A percentile compares a stretch with the other conserved stretches of the same genome.
Evolutionary conservation across 2,797 vertebrate genomes (phyloP).

Genomic region (Girardinus metallicus): DNA sequence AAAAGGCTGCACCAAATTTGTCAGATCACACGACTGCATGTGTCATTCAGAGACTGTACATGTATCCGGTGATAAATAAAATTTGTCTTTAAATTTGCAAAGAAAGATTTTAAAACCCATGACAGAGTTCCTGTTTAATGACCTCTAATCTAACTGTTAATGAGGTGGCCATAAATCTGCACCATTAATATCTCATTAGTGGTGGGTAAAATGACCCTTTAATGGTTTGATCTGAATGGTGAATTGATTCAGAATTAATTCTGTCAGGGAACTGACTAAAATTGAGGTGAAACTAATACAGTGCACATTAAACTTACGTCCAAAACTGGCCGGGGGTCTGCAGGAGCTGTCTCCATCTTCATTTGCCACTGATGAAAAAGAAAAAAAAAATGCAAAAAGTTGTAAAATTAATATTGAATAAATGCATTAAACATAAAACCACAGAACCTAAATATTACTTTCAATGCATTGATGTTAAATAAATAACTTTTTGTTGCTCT

Average conservation of each 20-base stretch:
- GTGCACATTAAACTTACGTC: constrained; percentile 82
- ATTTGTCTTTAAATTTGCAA: not conserved
- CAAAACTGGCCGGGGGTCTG: constrained; percentile 86
- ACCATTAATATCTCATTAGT: constrained; percentile 25
- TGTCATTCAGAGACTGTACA: not conserved
- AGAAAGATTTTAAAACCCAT: constrained; percentile 3
- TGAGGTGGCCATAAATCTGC: not conserved
- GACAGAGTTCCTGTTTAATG: constrained; percentile 1
- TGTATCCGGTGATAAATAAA: not conserved
- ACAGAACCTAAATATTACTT: not conserved
- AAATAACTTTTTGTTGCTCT: not conserved
- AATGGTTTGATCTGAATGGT: constrained; percentile 14
- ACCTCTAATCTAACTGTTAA: not conserved
- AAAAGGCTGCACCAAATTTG: not conserved
- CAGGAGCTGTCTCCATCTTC: constrained; percentile 88
- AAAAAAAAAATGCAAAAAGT: not conserved
- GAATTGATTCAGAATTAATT: constrained; percentile 18
- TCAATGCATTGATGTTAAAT: not conserved
- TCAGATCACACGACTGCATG: not conserved
- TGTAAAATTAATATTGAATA: not conserved
- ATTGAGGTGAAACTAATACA: constrained; percentile 11
- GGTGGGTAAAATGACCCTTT: not conserved
- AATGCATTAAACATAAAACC: not conserved
- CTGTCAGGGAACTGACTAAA: constrained; percentile 4
- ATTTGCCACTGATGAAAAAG: constrained; percentile 87